Evolutionary conservation across 2,888 invertebrate genomes (phyloP), one percentile per base, ranked within the genome.

Genomic region (Galerucella nymphaeae): DNA sequence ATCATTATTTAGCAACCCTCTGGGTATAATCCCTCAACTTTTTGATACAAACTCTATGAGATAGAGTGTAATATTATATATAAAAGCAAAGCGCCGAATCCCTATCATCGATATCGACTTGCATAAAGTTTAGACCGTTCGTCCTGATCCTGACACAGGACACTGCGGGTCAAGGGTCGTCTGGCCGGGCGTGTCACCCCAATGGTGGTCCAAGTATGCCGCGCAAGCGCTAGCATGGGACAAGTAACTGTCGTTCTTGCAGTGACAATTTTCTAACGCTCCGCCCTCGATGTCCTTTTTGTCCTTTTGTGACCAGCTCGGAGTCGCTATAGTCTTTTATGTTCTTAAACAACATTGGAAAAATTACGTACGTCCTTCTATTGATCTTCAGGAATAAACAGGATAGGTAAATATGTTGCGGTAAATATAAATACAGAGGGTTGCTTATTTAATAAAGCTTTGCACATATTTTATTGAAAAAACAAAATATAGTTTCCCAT

Each of bases 141-240:
- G 80, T 79, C 83, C 66, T 66, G 66, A 66, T 71, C 82, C 80
- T 80, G 82, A 83, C 80, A 80, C 82, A 82, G 84, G 84, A 81
- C 84, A 84, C 84, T 82, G 84, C 84, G 84, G 86, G 86, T 86
- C 86, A 86, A 86, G 85, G 86, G 85, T 86, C 86, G 85, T 82
- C 81, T 83, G 84, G 83, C 82, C 86, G 86, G 86, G 86, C 86
- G 86, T 86, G 86, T 86, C 86, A 83, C 85, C 83, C 86, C 86
- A 86, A 86, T 85, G 85, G 85, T 57, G 70, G 84, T 84, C 84
- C 84, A 78, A 79, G 79, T 81, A 77, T 79, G 82, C 77, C 79
- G 82, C 85, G 86, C 86, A 83, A 81, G 86, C 86, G 86, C 84
- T 79, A 80, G 79, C 78, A 78, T 81, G 83, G 83, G 85, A 85